Percentiles rank a stretch among this genome's conserved stretches.
Conservation (phyloP, 2,113 vertebrate species). For the Oryzias melastigma region DNA sequence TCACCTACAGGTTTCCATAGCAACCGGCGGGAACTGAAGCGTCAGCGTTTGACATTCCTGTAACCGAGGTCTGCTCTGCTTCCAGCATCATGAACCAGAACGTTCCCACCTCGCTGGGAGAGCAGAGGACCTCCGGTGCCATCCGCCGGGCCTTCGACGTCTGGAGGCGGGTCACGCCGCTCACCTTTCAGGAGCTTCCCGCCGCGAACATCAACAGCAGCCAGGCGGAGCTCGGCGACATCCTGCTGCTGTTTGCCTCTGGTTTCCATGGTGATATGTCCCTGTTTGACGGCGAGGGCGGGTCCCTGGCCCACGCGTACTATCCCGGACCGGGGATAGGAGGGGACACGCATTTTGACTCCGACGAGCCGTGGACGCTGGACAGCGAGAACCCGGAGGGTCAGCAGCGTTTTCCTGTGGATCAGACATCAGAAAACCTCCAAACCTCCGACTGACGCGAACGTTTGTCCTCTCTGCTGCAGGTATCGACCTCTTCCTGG, state of each 20-base stretch:
- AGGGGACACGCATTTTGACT: slow-evolving; percentile 93
- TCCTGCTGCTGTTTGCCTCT: slow-evolving; percentile 93
- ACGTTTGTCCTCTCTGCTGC: not conserved
- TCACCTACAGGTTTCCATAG: slow-evolving; percentile 87
- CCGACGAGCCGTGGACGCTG: slow-evolving; percentile 94
- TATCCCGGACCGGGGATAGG: slow-evolving; percentile 94
- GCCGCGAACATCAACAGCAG: slow-evolving; percentile 78
- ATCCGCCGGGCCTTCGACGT: slow-evolving; percentile 85
- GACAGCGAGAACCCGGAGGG: slow-evolving; percentile 83
- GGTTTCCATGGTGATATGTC: slow-evolving; percentile 97
- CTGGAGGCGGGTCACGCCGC: slow-evolving; percentile 87
- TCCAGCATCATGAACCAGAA: slow-evolving; percentile 89
- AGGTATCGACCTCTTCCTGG: slow-evolving; percentile 95
- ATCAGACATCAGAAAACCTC: not conserved
- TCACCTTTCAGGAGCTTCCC: slow-evolving; percentile 86
- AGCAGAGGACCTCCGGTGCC: slow-evolving; percentile 74
- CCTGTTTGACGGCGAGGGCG: slow-evolving; percentile 90
- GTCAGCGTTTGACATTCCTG: too few species aligned
- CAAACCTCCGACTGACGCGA: not conserved
- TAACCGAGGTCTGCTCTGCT: not conserved
- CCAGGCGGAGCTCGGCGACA: slow-evolving; percentile 82
- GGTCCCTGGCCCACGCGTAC: slow-evolving; percentile 94
- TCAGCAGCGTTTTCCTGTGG: slow-evolving; percentile 56
- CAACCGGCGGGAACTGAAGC: not conserved
- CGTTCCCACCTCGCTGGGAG: slow-evolving; percentile 76